These are phyloP conservation scores for Syngnathus typhle DNA, from an alignment of 2,113 vertebrate species.

Conservation along the genomic window DNA sequence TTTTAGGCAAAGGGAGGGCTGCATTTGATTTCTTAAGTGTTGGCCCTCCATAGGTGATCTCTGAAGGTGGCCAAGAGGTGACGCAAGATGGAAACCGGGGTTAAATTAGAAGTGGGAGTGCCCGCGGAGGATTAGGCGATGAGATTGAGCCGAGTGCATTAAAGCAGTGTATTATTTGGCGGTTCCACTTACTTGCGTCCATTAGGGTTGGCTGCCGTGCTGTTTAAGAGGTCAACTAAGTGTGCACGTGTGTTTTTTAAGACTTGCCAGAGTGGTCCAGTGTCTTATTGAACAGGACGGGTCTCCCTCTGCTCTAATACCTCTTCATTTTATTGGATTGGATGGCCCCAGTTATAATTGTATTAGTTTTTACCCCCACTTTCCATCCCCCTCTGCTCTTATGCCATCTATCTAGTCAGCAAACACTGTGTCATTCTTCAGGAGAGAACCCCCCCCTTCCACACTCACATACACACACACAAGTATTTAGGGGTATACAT, in stretches of 20 bases:
- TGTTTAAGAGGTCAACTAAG: conserved; percentile 69
- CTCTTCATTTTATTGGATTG: conserved; percentile 73
- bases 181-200: conserved; percentile 68
- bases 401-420: conserved; percentile 31
- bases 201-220: conserved; percentile 65
- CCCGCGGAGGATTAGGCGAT: conserved; percentile 53
- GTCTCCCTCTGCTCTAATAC: conserved; percentile 61
- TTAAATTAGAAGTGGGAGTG: conserved; percentile 57
- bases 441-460: conserved; percentile 18
- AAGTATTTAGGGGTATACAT: neutral
- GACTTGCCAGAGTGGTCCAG: conserved; percentile 64
- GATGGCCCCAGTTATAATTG: conserved; percentile 69
- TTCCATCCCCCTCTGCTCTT: conserved; percentile 18
- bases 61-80: conserved; percentile 40
- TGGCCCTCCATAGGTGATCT: conserved; percentile 39
- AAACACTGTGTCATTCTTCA: conserved; percentile 36
- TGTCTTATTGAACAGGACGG: conserved; percentile 67
- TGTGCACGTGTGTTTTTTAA: conserved; percentile 57
- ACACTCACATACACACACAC: neutral
- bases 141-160: conserved; percentile 69
- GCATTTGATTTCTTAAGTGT: conserved; percentile 65
- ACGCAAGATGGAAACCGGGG: conserved; percentile 55
- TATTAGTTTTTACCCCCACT: conserved; percentile 51
- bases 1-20: neutral
- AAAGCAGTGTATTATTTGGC: conserved; percentile 72